Base-by-base conservation (phyloP, 2,888 invertebrate species). In the Tachina fera region DNA sequence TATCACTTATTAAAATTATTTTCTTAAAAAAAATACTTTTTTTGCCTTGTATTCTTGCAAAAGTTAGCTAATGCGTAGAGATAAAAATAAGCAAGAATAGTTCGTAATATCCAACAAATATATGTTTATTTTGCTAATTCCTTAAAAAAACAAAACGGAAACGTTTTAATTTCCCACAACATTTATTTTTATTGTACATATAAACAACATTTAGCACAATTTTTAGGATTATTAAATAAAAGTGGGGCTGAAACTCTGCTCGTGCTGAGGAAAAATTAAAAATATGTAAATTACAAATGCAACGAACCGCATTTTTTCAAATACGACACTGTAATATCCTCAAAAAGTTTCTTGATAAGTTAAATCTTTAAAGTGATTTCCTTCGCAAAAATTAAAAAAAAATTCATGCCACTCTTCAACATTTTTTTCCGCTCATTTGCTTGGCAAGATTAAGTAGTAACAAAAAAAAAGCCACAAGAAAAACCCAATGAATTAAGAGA, bases 111-210 rank as follows among this genome's bases (percentile, higher is more conserved):
- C n/a, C 67, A 31, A 31, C 5, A 31, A 31, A 31, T 31, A 31
- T 31, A 0, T 60, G 10, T 31, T 53, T 65, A 11, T n/a, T 39
- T 56, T 16, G 2, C 22, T 19, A 53, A 56, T 39, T 31, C 8
- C 10, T 51, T 10, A 67, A 41, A 67, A 39, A 78, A 87, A 87
- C 87, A 87, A 90, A 88, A 87, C 89, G 90, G 91, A 90, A 90
- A 89, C 89, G 88, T 90, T 91, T 88, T 89, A 89, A 90, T 90
- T 90, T 90, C 90, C 91, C 89, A 51, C 84, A 71, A 58, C 19
- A 45, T 47, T 77, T 74, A 39, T 67, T 67, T 49, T 67, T 65
- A 67, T 82, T 67, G 63, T 65, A 67, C 43, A 60, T 58, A 49
- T 79, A n/a, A 31, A 31, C 31, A 31, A 31, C 31, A 49, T 68